Percentiles rank a stretch among this genome's conserved stretches.
phyloP scores from a whole-genome alignment of 2,797 vertebrate genomes.

The Intellagama lesueurii region DNA sequence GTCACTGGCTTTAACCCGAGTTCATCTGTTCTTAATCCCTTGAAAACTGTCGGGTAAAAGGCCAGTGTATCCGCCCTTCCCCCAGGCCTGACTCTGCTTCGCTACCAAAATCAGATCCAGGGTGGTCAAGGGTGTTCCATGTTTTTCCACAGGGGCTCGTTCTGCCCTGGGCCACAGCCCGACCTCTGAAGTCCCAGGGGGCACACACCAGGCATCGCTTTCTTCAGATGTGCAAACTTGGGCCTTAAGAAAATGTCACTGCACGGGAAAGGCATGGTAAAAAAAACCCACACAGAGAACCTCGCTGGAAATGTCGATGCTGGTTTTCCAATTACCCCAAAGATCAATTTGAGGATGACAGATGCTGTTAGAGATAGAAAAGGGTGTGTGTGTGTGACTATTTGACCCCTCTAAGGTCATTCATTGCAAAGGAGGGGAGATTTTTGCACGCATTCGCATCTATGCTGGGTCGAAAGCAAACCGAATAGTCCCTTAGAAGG shows the following conservation, averaged over 20 bases:
- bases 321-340: neutral
- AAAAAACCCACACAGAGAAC: too few relatives aligned
- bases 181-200: neutral
- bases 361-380: neutral
- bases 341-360: too few relatives aligned
- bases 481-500: neutral
- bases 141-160: too few relatives aligned
- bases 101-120: too few relatives aligned
- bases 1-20: too few relatives aligned
- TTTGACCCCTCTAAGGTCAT: neutral
- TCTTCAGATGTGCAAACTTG: neutral
- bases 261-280: too few relatives aligned
- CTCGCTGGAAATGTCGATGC: neutral
- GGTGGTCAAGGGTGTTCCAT: too few relatives aligned
- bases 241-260: neutral
- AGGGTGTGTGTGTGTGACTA: too few relatives aligned
- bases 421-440: neutral
- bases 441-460: neutral
- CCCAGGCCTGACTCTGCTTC: too few relatives aligned
- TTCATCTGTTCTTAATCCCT: too few relatives aligned
- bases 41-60: too few relatives aligned
- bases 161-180: neutral
- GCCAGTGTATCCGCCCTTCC: too few relatives aligned
- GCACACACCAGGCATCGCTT: neutral
- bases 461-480: neutral